phyloP scores from a whole-genome alignment of 2,888 invertebrate genomes.

The Teleiodes luculella region DNA sequence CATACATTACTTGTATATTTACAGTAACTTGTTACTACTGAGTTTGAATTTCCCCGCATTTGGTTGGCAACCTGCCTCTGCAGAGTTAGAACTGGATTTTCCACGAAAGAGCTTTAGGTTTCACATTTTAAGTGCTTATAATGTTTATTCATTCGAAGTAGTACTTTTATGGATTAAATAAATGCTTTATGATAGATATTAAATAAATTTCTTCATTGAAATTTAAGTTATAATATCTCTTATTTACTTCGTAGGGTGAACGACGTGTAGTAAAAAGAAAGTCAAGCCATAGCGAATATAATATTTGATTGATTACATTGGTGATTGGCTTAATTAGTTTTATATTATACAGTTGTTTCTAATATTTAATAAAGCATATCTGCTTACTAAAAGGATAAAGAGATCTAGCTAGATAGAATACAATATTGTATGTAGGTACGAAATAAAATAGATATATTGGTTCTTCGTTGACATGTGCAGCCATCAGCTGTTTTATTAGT shows the following conservation, averaged over 20 bases:
- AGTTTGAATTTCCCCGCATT: conserved; percentile 41
- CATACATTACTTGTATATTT: not conserved
- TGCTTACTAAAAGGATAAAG: no score
- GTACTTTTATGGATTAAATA: not conserved
- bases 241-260: no score
- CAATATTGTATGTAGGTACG: not conserved
- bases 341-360: no score
- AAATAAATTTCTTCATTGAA: no score
- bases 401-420: no score
- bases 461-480: not conserved
- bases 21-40: conserved; percentile 31
- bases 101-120: conserved; percentile 43
- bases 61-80: conserved; percentile 48
- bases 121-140: conserved; percentile 15
- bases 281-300: no score
- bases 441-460: not conserved
- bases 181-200: no score
- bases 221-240: no score
- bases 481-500: conserved; percentile 13
- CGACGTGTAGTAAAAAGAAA: no score
- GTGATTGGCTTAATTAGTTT: no score
- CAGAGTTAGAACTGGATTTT: conserved; percentile 47
- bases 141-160: not conserved
- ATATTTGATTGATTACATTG: no score
- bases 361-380: no score